Evolutionary conservation across 2,113 vertebrate genomes (phyloP).

Genomic region (Sander vitreus): DNA sequence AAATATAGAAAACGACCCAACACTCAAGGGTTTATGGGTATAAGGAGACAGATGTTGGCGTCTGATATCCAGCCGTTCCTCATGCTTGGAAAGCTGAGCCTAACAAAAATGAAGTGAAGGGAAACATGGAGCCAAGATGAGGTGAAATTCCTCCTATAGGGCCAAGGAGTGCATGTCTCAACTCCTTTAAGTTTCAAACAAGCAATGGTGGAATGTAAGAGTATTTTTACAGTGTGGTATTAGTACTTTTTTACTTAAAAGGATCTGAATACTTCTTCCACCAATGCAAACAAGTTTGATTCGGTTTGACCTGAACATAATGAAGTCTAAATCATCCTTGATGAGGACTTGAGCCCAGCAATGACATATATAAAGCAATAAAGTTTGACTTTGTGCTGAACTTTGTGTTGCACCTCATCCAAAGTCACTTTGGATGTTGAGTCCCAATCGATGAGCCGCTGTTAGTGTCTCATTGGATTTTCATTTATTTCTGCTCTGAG

Average conservation of each 20-base stretch:
- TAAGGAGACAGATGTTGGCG: slow-evolving; percentile 44
- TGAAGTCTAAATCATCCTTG: not conserved
- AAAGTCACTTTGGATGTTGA: slow-evolving; percentile 29
- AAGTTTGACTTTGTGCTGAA: slow-evolving; percentile 21
- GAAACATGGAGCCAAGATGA: slow-evolving; percentile 30
- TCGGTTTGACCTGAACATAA: slow-evolving; percentile 11
- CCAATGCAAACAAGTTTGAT: not conserved
- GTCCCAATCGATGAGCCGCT: slow-evolving; percentile 6
- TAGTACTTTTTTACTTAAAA: no score
- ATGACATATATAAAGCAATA: slow-evolving; percentile 2
- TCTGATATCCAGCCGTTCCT: slow-evolving; percentile 24
- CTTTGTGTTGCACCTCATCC: not conserved
- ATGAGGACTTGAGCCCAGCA: not conserved
- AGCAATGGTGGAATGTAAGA: no score
- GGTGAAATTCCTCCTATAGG: slow-evolving; percentile 41
- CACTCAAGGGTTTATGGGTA: slow-evolving; percentile 27
- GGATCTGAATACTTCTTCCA: no score
- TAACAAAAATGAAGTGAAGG: slow-evolving; percentile 19
- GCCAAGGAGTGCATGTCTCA: slow-evolving; percentile 36
- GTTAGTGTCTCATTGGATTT: slow-evolving; percentile 33
- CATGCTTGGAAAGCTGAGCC: slow-evolving; percentile 31
- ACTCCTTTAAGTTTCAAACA: not conserved
- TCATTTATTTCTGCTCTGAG: slow-evolving; percentile 19
- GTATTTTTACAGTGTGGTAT: no score
- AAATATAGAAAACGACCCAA: slow-evolving; percentile 30